These are phyloP conservation scores for Eueides isabella DNA, from an alignment of 1,140 invertebrate genomes.

Conservation along the genomic window DNA sequence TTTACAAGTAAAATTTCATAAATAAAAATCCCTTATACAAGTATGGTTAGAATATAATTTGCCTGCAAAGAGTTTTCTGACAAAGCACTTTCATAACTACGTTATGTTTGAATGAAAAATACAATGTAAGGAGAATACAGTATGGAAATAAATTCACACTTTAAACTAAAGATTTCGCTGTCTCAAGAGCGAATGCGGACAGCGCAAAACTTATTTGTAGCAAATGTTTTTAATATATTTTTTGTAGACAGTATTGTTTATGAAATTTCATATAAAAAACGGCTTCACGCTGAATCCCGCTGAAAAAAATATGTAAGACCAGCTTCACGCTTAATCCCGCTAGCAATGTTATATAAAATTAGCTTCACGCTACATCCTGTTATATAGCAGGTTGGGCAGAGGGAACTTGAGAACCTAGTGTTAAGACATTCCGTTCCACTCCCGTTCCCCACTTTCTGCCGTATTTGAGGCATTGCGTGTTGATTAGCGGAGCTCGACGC, in stretches of 20 bases:
- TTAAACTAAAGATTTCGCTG: conserved; percentile 7
- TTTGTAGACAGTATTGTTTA: background rate
- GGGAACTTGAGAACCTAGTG: too few relatives aligned
- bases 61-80: background rate
- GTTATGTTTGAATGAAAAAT: conserved; percentile 11
- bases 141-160: conserved; percentile 12
- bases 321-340: too few relatives aligned
- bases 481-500: too few relatives aligned
- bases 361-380: too few relatives aligned
- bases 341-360: too few relatives aligned
- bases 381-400: too few relatives aligned
- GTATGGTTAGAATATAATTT: background rate
- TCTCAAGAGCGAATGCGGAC: conserved; percentile 7
- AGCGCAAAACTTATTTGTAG: conserved; percentile 1
- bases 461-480: too few relatives aligned
- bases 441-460: too few relatives aligned
- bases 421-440: too few relatives aligned
- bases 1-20: too few relatives aligned
- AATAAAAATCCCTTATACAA: background rate
- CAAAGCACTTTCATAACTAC: background rate
- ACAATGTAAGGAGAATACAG: conserved; percentile 7
- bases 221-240: background rate
- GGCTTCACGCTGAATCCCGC: too few relatives aligned
- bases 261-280: background rate
- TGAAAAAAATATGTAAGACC: too few relatives aligned